Percentiles rank a stretch among this genome's conserved stretches.
These are phyloP conservation scores for Herpailurus yagouaroundi DNA, from an alignment of 2,113 vertebrate species.

Conservation along the genomic window DNA sequence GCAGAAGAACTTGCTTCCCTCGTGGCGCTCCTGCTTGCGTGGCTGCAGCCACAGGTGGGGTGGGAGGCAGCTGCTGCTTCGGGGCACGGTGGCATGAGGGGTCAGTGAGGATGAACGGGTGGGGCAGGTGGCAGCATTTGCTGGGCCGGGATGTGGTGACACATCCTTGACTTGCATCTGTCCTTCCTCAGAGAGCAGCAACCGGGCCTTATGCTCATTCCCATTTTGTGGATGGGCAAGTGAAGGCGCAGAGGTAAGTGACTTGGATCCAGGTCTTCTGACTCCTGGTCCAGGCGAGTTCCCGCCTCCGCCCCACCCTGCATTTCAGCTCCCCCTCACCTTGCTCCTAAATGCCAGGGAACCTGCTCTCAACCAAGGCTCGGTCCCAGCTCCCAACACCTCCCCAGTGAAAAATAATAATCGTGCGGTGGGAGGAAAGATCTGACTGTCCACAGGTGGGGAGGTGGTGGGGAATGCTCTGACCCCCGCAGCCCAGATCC, in stretches of 20 bases:
- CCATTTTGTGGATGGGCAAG: accelerated
- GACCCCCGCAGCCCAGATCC: neutral
- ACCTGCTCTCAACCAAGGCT: neutral
- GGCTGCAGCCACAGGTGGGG: neutral
- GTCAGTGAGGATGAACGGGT: neutral
- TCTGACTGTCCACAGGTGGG: neutral
- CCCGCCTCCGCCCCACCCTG: neutral
- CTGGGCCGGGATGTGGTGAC: neutral
- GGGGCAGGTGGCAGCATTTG: neutral
- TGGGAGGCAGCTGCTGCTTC: neutral
- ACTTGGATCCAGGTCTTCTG: neutral
- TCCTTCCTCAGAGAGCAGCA: neutral
- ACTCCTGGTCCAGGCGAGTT: neutral
- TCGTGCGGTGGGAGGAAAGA: accelerated
- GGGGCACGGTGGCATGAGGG: neutral
- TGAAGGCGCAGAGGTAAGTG: neutral
- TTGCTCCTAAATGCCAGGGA: neutral
- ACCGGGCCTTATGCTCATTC: neutral
- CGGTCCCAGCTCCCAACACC: neutral
- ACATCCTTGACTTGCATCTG: accelerated
- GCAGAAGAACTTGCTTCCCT: neutral
- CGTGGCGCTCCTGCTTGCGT: neutral
- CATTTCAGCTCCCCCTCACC: neutral
- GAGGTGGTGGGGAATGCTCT: neutral
- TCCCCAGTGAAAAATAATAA: neutral